These are phyloP conservation scores for Rhinoraja longicauda DNA, from an alignment of 2,797 vertebrate genomes.

Conservation along the genomic window DNA sequence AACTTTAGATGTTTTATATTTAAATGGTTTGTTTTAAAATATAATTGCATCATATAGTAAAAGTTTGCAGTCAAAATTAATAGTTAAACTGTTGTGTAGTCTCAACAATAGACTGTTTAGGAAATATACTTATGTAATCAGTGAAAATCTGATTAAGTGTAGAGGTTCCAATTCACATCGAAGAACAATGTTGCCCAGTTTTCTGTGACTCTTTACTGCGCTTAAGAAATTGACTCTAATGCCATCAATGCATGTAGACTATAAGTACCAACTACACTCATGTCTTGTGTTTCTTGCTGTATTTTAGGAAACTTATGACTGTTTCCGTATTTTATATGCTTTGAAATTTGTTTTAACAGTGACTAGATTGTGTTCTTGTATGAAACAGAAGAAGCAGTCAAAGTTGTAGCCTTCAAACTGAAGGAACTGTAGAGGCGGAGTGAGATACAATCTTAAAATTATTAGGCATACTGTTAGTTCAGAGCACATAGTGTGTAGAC, in stretches of 20 bases:
- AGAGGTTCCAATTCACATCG: background rate
- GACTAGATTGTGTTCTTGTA: background rate
- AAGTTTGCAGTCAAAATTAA: slow-evolving; percentile 24
- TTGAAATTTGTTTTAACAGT: background rate
- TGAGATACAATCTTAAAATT: background rate
- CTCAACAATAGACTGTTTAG: slow-evolving; percentile 31
- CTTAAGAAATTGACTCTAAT: background rate
- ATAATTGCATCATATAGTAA: slow-evolving; percentile 30
- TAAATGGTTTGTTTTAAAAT: slow-evolving; percentile 22
- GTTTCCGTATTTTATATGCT: background rate
- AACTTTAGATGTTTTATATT: slow-evolving; percentile 11
- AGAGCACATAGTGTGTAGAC: background rate
- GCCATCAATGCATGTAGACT: background rate
- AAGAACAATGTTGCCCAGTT: background rate
- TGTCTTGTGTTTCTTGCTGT: background rate
- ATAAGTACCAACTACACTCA: background rate
- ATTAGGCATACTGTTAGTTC: background rate
- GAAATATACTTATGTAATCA: slow-evolving; percentile 1
- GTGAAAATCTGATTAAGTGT: background rate
- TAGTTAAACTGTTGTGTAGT: background rate
- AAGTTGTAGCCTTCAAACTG: background rate
- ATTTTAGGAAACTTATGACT: background rate
- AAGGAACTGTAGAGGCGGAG: background rate
- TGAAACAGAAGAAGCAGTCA: background rate
- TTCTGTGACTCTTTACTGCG: background rate